phyloP scores from a whole-genome alignment of 2,888 invertebrate species.

The Tillus elongatus region DNA sequence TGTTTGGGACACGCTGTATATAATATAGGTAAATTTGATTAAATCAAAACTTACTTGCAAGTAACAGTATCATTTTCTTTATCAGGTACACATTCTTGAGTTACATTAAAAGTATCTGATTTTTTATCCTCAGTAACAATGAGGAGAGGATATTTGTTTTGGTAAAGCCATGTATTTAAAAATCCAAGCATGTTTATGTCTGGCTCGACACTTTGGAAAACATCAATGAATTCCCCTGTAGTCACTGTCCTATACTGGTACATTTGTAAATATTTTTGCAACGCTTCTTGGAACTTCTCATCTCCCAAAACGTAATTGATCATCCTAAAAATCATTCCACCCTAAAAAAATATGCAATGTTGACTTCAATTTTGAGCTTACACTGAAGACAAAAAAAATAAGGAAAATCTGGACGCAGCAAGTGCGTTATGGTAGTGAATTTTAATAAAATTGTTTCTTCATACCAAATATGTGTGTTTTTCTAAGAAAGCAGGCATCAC shows the following conservation, averaged over 20 bases:
- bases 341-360: slow-evolving; percentile 43
- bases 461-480: too few species aligned
- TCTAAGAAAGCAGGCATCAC: too few species aligned
- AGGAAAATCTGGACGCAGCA: too few species aligned
- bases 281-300: slow-evolving; percentile 57
- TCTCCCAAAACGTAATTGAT: slow-evolving; percentile 67
- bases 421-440: too few species aligned
- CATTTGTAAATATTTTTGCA: slow-evolving; percentile 59
- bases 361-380: too few species aligned
- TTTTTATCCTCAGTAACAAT: slow-evolving; percentile 44
- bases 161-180: slow-evolving; percentile 78
- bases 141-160: slow-evolving; percentile 74
- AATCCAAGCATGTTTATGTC: slow-evolving; percentile 46
- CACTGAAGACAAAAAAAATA: too few species aligned
- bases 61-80: slow-evolving; percentile 39
- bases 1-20: too few species aligned
- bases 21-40: too few species aligned
- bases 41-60: slow-evolving; percentile 36
- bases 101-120: slow-evolving; percentile 44
- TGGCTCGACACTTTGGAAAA: slow-evolving; percentile 48
- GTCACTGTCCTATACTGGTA: slow-evolving; percentile 63
- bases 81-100: not conserved
- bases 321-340: slow-evolving; percentile 75
- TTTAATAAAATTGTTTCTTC: too few species aligned
- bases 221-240: slow-evolving; percentile 64